A percentile compares a stretch with the other conserved stretches of the same genome.
Evolutionary conservation across 2,888 invertebrate species (phyloP).

Genomic region (Drosophila rellima): DNA sequence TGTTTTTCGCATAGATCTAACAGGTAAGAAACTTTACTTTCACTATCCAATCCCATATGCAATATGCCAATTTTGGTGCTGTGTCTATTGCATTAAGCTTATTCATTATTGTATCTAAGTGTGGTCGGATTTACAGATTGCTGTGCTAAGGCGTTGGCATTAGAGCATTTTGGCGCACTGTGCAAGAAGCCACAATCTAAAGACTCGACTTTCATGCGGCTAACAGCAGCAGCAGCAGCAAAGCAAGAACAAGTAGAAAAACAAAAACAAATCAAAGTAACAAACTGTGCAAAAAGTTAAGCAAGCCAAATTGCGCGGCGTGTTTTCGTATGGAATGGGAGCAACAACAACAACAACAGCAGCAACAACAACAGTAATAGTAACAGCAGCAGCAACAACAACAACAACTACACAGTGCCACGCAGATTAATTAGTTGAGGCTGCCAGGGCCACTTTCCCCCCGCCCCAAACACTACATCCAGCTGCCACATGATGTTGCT

Average conservation of each 20-base stretch:
- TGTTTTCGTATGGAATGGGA: slow-evolving; percentile 20
- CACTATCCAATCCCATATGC: background rate
- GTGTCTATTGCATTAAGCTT: slow-evolving; percentile 35
- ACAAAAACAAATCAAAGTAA: slow-evolving; percentile 81
- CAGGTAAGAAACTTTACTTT: slow-evolving; percentile 77
- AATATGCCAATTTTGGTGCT: background rate
- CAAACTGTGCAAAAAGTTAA: slow-evolving; percentile 80
- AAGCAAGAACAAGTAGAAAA: slow-evolving; percentile 34
- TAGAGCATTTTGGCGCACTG: slow-evolving; percentile 61
- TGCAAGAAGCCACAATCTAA: slow-evolving; percentile 75
- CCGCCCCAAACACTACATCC: slow-evolving; percentile 16
- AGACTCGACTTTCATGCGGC: slow-evolving; percentile 77
- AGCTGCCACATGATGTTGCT: slow-evolving; percentile 53
- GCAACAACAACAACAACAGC: slow-evolving; percentile 27
- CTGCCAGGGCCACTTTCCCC: slow-evolving; percentile 58
- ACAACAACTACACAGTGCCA: slow-evolving; percentile 56
- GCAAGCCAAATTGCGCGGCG: slow-evolving; percentile 76
- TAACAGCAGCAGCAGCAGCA: slow-evolving; percentile 34
- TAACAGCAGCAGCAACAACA: slow-evolving; percentile 9
- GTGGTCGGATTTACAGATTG: slow-evolving; percentile 72
- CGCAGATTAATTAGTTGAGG: slow-evolving; percentile 83
- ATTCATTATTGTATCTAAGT: slow-evolving; percentile 75
- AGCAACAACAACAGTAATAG: slow-evolving; percentile 11
- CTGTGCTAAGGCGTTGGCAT: slow-evolving; percentile 59
- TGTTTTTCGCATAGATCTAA: slow-evolving; percentile 87